Evolutionary conservation across 2,888 invertebrate genomes (phyloP).

Genomic region (Aleiodes alternator): DNA sequence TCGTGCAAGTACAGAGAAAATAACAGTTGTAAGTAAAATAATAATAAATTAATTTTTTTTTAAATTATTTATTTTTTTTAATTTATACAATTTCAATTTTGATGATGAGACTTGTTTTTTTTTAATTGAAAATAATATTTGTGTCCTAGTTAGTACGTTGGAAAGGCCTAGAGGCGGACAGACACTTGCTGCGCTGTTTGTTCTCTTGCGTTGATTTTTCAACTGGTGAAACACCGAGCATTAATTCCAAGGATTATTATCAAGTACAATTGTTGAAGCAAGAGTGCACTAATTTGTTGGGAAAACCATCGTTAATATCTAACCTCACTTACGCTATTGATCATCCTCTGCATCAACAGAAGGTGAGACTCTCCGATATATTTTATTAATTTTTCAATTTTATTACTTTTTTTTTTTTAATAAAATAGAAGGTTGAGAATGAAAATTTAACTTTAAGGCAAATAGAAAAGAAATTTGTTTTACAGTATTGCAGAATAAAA

Average conservation of each 20-base stretch:
- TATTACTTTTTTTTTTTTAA: not conserved
- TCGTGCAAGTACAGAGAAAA: slow-evolving; percentile 91
- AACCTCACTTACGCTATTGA: slow-evolving; percentile 93
- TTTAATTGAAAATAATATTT: slow-evolving; percentile 52
- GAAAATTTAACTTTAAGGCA: not conserved
- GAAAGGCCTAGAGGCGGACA: slow-evolving; percentile 97
- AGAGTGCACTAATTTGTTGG: slow-evolving; percentile 86
- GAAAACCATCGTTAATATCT: slow-evolving; percentile 91
- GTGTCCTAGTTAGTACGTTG: slow-evolving; percentile 87
- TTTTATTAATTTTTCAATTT: slow-evolving; percentile 30
- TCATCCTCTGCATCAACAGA: slow-evolving; percentile 85
- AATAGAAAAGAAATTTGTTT: not conserved
- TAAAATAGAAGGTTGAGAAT: slow-evolving; percentile 1
- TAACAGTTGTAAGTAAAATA: slow-evolving; percentile 87
- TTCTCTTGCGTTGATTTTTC: slow-evolving; percentile 92
- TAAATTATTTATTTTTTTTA: not conserved
- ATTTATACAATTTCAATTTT: not conserved
- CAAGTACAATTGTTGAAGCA: slow-evolving; percentile 87
- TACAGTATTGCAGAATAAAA: too few relatives aligned
- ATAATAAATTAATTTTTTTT: slow-evolving; percentile 61
- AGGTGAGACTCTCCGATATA: slow-evolving; percentile 76
- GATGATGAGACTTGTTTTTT: not conserved
- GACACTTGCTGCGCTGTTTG: slow-evolving; percentile 96
- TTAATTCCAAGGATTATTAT: slow-evolving; percentile 76
- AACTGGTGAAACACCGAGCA: slow-evolving; percentile 79